These are phyloP conservation scores for Xenops minutus DNA, from an alignment of 2,797 vertebrate genomes.

Conservation along the genomic window DNA sequence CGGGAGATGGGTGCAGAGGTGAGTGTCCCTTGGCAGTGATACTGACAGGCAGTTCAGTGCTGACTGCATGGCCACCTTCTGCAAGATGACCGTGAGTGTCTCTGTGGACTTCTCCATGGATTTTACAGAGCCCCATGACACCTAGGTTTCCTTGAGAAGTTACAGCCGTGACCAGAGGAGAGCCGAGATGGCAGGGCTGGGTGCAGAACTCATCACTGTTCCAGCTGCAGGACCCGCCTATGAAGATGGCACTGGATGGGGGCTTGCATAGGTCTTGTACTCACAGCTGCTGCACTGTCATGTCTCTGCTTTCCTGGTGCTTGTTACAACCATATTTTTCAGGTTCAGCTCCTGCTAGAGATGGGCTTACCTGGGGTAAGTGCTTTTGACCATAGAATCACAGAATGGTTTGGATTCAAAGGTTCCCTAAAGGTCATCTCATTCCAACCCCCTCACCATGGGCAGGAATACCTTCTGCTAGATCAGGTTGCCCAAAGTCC, in stretches of 20 bases:
- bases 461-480: not conserved
- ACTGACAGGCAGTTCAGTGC: accelerated
- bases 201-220: not conserved
- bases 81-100: not conserved
- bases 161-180: not conserved
- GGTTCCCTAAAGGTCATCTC: not conserved
- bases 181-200: not conserved
- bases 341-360: not conserved
- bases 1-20: not conserved
- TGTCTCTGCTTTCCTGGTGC: not conserved
- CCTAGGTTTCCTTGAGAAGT: not conserved
- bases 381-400: not conserved
- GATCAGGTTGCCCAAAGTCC: not conserved
- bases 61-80: not conserved
- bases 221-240: not conserved
- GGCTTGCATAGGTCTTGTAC: not conserved
- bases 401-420: not conserved
- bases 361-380: not conserved
- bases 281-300: not conserved
- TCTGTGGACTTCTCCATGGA: not conserved
- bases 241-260: not conserved
- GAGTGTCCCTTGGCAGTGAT: not conserved
- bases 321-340: accelerated
- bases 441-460: accelerated
- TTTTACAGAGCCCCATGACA: not conserved